Percentiles rank a stretch among this genome's conserved stretches.
Evolutionary conservation across 2,113 vertebrate species (phyloP).

Genomic region (Larimichthys polyactis): DNA sequence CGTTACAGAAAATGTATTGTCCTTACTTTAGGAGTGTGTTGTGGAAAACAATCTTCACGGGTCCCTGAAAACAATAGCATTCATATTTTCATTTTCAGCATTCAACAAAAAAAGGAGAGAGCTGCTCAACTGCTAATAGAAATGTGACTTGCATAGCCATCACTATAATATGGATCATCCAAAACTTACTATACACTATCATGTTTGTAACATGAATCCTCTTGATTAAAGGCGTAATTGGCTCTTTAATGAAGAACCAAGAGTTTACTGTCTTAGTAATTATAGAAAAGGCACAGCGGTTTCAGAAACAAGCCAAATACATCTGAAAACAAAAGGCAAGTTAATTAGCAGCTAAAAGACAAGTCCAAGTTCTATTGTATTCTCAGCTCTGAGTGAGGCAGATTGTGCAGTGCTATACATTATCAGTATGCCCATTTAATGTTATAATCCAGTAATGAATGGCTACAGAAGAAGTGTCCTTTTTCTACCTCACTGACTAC

Average conservation of each 20-base stretch:
- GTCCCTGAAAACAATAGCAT: not conserved
- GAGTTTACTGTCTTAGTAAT: constrained; percentile 34
- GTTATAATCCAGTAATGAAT: constrained; percentile 31
- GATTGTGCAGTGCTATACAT: not conserved
- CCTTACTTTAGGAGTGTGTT: not conserved
- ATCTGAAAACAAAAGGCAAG: constrained; percentile 35
- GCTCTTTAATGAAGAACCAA: constrained; percentile 39
- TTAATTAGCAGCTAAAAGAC: constrained; percentile 38
- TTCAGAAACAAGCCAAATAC: constrained; percentile 33
- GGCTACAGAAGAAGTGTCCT: not conserved
- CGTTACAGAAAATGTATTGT: not conserved
- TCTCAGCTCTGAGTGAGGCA: constrained; percentile 9
- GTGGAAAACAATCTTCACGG: not conserved
- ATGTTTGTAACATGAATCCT: constrained; percentile 26
- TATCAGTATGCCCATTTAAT: constrained; percentile 27
- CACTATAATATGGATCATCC: not conserved
- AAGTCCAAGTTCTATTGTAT: not conserved
- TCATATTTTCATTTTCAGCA: not conserved
- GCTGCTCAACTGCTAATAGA: not conserved
- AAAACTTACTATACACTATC: not conserved
- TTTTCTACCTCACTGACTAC: constrained; percentile 13
- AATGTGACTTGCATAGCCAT: not conserved
- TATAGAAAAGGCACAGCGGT: constrained; percentile 19
- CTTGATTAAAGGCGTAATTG: constrained; percentile 15
- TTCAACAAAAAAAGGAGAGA: not conserved